Base-by-base conservation (phyloP, 2,888 invertebrate genomes). In the Eupithecia pulchellata region DNA sequence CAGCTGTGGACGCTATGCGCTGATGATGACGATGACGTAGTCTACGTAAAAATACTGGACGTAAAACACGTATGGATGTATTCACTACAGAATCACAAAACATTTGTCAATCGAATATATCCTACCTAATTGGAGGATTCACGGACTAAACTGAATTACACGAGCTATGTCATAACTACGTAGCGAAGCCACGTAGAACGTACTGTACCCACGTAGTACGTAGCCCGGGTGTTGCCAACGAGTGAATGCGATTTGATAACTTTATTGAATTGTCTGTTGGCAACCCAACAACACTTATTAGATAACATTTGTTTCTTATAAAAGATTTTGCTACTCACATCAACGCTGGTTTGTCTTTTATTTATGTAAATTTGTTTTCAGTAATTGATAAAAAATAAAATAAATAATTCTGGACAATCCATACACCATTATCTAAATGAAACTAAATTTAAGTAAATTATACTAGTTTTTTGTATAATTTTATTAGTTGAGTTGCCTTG, bases 111-210 rank as follows among this genome's bases (percentile, higher is more conserved):
- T 20, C 11, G 52, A 52, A 6, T 52, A 52, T 25, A 47, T 20
- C 47, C 20, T 25, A 25, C 47, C 20, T 25, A 25, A 52, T 52
- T 52, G 52, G 25, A 52, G 52, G 52, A 52, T 52, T 52, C 52
- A 52, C 52, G 0, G 25, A 52, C 52, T 52, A 11, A 52, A 52
- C 25, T 25, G 52, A 52, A 52, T 52, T 52, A 52, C 52, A 52
- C 52, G 52, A 25, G 13, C 52, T 25, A 52, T 13, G 25, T 52
- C 52, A 52, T 52, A 52, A 52, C 52, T 25, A 52, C 52, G 52
- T 52, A 47, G 47, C 9, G 9, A 3, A 47, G 47, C 9, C 47
- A 20, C 20, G 47, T 47, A n/a, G 9, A 11, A 20, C 11, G 47
- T 11, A 52, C 25, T 2, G 2, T 20, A 20, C n/a, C 42, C 42